Base-by-base conservation (phyloP, 2,113 vertebrate genomes). In the Orthonyx spaldingii region DNA sequence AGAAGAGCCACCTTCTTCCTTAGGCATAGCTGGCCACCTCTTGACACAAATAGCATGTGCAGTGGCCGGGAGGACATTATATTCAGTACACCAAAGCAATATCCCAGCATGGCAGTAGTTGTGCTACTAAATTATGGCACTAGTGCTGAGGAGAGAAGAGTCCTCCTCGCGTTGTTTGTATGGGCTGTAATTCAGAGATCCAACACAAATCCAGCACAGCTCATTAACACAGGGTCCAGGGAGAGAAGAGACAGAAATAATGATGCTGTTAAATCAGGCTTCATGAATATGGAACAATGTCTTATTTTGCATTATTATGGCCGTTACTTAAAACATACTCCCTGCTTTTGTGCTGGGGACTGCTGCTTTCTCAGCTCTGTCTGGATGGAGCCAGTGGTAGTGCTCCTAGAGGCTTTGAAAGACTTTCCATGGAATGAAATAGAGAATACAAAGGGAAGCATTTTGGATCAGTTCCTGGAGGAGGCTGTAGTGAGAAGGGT, bases 211-310 rank as follows among this genome's bases (percentile, higher is more conserved):
- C 70, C 92, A 91, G 90, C 85, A 91, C 93, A 97, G 93, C 94
- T 97, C 96, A 97, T 97, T 97, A 97, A 96, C 72, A 27, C 71
- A 41, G 66, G 52, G 95, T 96, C 97, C 87, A 64, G 92, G 80
- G 95, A 97, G 95, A 96, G 94, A 91, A 93, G 92, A 95, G 79
- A 76, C 84, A 95, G 96, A 97, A 97, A 96, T 97, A 97, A 97
- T 93, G 95, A 97, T 93, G 96, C 91, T 61, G 89, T 97, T 97
- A 97, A 97, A 96, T 97, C 96, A 97, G 59, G 89, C 95, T 97
- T 97, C 96, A 97, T 97, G 97, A 97, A 97, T 97, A 97, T 97
- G 97, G 96, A 97, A 97, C 92, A 90, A 89, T 92, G 78, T 84
- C 96, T 96, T 96, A 90, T 96, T 97, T 96, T 96, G 97, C 97